These are phyloP conservation scores for Furnarius figulus DNA, from an alignment of 2,113 vertebrate genomes.

Conservation along the genomic window DNA sequence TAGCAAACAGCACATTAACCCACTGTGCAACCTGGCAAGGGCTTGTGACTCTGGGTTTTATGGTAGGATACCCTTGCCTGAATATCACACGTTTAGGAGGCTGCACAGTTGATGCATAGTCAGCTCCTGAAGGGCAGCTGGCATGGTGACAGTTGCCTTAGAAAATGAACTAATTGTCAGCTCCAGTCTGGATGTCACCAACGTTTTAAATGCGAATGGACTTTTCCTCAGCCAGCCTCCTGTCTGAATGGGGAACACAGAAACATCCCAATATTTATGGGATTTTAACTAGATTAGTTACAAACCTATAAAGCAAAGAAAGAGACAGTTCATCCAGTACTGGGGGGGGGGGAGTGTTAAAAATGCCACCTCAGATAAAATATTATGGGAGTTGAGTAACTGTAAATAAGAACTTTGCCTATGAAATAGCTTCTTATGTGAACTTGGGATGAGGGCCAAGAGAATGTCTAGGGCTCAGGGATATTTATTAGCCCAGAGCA, in stretches of 20 bases:
- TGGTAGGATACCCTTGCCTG: neutral
- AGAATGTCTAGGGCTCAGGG: constrained; percentile 54
- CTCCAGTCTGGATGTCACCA: constrained; percentile 56
- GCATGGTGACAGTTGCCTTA: neutral
- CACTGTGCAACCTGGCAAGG: neutral
- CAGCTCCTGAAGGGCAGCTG: constrained; percentile 41
- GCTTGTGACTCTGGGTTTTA: neutral
- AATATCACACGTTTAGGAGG: neutral
- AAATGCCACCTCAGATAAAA: constrained; percentile 75
- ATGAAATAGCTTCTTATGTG: constrained; percentile 74
- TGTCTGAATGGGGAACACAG: constrained; percentile 50
- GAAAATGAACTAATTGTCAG: constrained; percentile 61
- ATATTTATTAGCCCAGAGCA: constrained; percentile 73
- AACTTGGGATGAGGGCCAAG: constrained; percentile 71
- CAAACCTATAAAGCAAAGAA: constrained; percentile 69
- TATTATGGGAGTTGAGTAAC: constrained; percentile 67
- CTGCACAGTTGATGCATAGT: neutral
- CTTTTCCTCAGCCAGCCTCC: constrained; percentile 42
- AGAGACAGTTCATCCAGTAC: constrained; percentile 68
- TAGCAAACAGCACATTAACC: neutral
- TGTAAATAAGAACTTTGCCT: constrained; percentile 65
- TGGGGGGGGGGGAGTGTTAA: constrained; percentile 65
- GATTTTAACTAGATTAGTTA: constrained; percentile 69
- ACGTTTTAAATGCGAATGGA: constrained; percentile 57
- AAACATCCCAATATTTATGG: constrained; percentile 66